Conservation (phyloP, 2,888 invertebrate genomes). For the Standfussiana lucernea region DNA sequence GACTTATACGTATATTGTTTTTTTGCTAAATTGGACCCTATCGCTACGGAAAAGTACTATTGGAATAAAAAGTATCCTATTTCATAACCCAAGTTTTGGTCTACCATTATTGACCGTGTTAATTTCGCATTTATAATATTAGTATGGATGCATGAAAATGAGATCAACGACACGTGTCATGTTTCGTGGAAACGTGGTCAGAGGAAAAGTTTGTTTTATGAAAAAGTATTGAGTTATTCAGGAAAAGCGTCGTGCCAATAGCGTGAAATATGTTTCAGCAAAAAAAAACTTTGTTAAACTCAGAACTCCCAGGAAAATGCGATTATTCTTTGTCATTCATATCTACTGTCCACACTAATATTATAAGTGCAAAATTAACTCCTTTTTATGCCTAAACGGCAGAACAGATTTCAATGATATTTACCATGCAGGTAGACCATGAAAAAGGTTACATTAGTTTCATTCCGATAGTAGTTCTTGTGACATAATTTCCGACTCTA, state of each 20-base stretch:
- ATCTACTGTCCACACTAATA: background rate
- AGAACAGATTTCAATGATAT: background rate
- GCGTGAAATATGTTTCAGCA: background rate
- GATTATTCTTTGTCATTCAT: too few relatives aligned
- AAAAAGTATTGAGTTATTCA: background rate
- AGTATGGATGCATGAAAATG: background rate
- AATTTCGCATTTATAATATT: background rate
- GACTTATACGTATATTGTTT: background rate
- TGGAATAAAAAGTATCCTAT: background rate
- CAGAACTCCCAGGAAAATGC: background rate
- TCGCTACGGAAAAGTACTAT: background rate
- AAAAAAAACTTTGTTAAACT: background rate
- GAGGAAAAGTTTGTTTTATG: background rate
- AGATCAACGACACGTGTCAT: background rate
- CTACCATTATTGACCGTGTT: background rate
- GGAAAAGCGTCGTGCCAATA: background rate
- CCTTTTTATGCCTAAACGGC: background rate
- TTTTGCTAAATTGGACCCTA: background rate
- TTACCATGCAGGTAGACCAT: background rate
- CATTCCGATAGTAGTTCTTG: background rate
- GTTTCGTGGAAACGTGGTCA: background rate
- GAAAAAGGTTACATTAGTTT: background rate
- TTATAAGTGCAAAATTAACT: background rate
- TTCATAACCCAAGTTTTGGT: background rate
- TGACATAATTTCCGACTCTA: background rate